Conservation (phyloP, 2,797 vertebrate genomes). For the Enteromius unitaeniatus region DNA sequence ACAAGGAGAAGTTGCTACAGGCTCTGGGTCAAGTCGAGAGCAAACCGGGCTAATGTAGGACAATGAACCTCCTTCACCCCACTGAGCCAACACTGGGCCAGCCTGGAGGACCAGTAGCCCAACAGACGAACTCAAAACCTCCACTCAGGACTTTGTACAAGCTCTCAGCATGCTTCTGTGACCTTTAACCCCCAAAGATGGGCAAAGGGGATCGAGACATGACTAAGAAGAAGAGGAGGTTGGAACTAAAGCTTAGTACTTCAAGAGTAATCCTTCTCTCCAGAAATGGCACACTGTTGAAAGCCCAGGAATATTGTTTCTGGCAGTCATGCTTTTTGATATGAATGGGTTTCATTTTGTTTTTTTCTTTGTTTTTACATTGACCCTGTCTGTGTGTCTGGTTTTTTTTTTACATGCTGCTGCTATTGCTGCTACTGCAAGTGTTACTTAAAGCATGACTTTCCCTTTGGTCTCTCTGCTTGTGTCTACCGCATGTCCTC, state of each 20-base stretch:
- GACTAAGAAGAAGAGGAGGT: conserved; percentile 21
- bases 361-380: conserved; percentile 31
- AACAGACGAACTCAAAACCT: conserved; percentile 32
- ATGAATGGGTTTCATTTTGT: background rate
- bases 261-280: conserved; percentile 39
- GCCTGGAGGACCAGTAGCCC: conserved; percentile 42
- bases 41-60: conserved; percentile 81
- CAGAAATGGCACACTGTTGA: conserved; percentile 44
- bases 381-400: conserved; percentile 28
- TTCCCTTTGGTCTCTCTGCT: conserved; percentile 59
- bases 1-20: conserved; percentile 85
- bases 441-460: conserved; percentile 83
- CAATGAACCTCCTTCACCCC: conserved; percentile 2
- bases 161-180: conserved; percentile 22
- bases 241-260: conserved; percentile 19
- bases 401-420: conserved; percentile 55
- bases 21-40: conserved; percentile 83
- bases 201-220: conserved; percentile 44
- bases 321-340: conserved; percentile 50
- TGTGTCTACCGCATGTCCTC: conserved; percentile 58
- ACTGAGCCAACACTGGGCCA: conserved; percentile 43
- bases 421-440: conserved; percentile 79
- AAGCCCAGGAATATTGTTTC: conserved; percentile 31
- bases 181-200: conserved; percentile 38
- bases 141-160: conserved; percentile 72